Conservation (phyloP, 2,797 vertebrate species). For the Adrianichthys oophorus region DNA sequence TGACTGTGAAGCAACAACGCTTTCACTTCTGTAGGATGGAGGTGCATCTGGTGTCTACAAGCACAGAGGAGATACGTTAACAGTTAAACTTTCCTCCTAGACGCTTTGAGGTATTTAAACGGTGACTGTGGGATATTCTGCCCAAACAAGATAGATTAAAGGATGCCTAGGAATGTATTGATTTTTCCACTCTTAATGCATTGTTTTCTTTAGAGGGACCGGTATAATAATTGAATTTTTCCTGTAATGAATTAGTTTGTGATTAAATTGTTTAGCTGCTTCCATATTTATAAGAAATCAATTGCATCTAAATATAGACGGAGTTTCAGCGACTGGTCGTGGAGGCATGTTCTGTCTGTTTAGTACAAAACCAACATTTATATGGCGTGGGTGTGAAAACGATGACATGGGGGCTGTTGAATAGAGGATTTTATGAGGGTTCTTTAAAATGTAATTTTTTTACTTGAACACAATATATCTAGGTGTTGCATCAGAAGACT, state of each 20-base stretch:
- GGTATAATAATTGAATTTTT: slow-evolving; percentile 18
- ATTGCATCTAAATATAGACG: not conserved
- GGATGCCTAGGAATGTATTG: slow-evolving; percentile 31
- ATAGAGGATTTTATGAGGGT: no score
- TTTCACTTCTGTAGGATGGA: slow-evolving; percentile 28
- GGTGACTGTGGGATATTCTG: slow-evolving; percentile 29
- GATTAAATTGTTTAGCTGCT: slow-evolving; percentile 19
- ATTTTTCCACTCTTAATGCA: slow-evolving; percentile 23
- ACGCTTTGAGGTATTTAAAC: slow-evolving; percentile 33
- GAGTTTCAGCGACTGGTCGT: not conserved
- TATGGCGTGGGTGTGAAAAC: no score
- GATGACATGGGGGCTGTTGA: no score
- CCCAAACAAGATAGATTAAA: slow-evolving; percentile 34
- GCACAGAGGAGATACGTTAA: slow-evolving; percentile 16
- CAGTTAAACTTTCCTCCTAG: slow-evolving; percentile 29
- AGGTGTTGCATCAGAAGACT: no score
- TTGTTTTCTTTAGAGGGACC: slow-evolving; percentile 33
- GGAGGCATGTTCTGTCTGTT: no score
- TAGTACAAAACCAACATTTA: no score
- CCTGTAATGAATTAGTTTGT: slow-evolving; percentile 15
- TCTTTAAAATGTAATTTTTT: no score
- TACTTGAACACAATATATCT: no score
- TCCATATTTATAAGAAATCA: not conserved
- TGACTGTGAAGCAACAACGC: slow-evolving; percentile 1
- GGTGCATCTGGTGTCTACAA: not conserved